Conservation (phyloP, 2,113 vertebrate species). For the Talpa occidentalis region DNA sequence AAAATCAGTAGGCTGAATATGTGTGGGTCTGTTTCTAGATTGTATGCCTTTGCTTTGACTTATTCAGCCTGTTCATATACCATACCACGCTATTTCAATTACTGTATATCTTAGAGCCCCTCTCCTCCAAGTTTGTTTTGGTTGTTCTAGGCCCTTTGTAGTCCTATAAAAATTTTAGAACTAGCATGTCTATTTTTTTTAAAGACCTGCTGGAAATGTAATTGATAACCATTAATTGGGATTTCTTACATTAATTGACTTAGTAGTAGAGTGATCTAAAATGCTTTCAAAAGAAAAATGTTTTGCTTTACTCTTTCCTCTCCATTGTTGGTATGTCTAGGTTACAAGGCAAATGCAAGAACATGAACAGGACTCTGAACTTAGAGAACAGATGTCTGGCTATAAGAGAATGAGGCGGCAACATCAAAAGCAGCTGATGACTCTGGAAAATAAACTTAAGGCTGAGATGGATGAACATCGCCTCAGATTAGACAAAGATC, state of each 20-base stretch:
- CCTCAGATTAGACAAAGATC: slow-evolving; percentile 98
- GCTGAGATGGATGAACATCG: slow-evolving; percentile 98
- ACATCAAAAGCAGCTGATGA: slow-evolving; percentile 99
- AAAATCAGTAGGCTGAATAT: slow-evolving; percentile 13
- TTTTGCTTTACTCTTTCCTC: not conserved
- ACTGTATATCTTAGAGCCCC: not conserved
- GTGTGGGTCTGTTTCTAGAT: not conserved
- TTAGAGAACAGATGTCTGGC: slow-evolving; percentile 98
- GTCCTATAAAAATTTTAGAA: slow-evolving; percentile 41
- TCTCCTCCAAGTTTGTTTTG: not conserved
- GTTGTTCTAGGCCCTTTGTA: not conserved
- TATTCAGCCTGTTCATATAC: not conserved
- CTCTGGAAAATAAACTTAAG: slow-evolving; percentile 98
- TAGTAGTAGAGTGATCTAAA: slow-evolving; percentile 40
- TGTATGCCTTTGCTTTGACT: slow-evolving; percentile 24
- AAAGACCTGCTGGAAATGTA: slow-evolving; percentile 38
- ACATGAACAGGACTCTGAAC: slow-evolving; percentile 98
- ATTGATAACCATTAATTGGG: slow-evolving; percentile 18
- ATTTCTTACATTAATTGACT: slow-evolving; percentile 29
- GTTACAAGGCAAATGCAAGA: slow-evolving; percentile 99
- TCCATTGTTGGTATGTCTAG: slow-evolving; percentile 83
- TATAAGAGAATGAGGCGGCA: slow-evolving; percentile 99
- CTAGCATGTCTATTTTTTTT: slow-evolving; percentile 16
- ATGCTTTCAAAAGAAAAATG: slow-evolving; percentile 49
- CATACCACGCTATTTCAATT: not conserved